Evolutionary conservation across 92 coral and sea anemone species (phyloP), one percentile per base, ranked within the genome.

Genomic region (Virgularia gustaviana): DNA sequence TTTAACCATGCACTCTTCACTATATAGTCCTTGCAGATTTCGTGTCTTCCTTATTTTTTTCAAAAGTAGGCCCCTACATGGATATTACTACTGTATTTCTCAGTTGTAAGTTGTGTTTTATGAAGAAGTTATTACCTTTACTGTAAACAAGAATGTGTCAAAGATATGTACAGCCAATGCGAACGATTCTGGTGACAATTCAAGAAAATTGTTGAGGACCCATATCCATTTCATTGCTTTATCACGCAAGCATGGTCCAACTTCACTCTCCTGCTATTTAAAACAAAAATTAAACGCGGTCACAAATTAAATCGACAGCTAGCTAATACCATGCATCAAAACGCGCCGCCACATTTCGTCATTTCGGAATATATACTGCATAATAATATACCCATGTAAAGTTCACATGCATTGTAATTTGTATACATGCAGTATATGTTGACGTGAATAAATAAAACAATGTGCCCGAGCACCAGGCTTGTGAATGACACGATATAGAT

Each of bases 111-210:
- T 53, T 18, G 27, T 0, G 0, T 13, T 19, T 34, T 12, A 9
- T 12, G 4, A 71, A 16, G 42, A 7, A 39, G 28, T 13, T 42
- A 30, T 77, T 75, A 87, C 92, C 92, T 87, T 87, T 47, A 85
- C 79, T 27, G 72, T 57, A 56, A 85, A 65, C 55, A 87, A 87
- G 64, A 87, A 77, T 68, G 80, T 80, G 83, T 81, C 86, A 30
- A 87, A 83, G 23, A 87, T 80, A 85, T 72, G 85, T 53, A 87
- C 85, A 41, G 88, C 81, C 54, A 87, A 83, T 19, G 85, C 81
- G 55, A 87, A 87, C 30, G 92, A 83, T 60, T 87, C 88, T 33
- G 92, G 92, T 58, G 71, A 86, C 66, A 83, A 81, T 66, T 81
- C 81, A 72, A 87, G 84, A 64, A 83, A 83, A 58, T 87, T 79